Base-by-base conservation (phyloP, 35 echinoderm and acorn worm genomes). In the Ophioderma brevispina region DNA sequence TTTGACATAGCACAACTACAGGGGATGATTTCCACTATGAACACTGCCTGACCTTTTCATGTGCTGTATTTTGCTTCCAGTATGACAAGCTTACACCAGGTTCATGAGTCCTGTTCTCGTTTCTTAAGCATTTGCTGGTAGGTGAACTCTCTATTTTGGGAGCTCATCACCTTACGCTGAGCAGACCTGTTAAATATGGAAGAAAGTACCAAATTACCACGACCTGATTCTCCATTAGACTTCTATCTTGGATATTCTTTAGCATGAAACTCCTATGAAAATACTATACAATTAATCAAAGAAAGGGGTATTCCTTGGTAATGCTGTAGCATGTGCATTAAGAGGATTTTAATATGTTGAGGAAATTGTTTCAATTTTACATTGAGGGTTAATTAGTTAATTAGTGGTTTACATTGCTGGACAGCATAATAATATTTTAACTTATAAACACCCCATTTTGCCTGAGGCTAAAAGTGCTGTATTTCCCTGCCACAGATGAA, bases 101-200 rank as follows among this genome's bases (percentile, higher is more conserved):
- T 92, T 92, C 94, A 96, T 96, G n/a, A 96, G 59, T 90, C 94
- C 76, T 96, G 94, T 75, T 96, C 94, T 82, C 94, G 87, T 85
- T 96, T 96, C 78, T 88, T 87, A 17, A 96, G 87, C 94, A 96
- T 96, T 86, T 96, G 94, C 50, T 89, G 80, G 77, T 96, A 96
- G 0, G 94, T 92, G 50, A 88, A 82, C 87, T 96, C 94, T 82
- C 94, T 70, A 82, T 96, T 96, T 77, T 93, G 87, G 42, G 88
- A 78, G 80, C 91, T 96, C 87, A 89, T 96, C 38, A 93, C 76
- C 42, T 96, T 96, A 77, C 91, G 84, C 91, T 92, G 77, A 17
- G 36, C 49, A 38, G 84, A 87, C 42, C 94, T 96, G 79, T n/a
- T 31, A 63, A 0, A 23, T 31, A 55, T 76, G 40, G 49, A 49